These are phyloP conservation scores for Nanorana parkeri DNA, from an alignment of 2,113 vertebrate genomes.

Conservation along the genomic window DNA sequence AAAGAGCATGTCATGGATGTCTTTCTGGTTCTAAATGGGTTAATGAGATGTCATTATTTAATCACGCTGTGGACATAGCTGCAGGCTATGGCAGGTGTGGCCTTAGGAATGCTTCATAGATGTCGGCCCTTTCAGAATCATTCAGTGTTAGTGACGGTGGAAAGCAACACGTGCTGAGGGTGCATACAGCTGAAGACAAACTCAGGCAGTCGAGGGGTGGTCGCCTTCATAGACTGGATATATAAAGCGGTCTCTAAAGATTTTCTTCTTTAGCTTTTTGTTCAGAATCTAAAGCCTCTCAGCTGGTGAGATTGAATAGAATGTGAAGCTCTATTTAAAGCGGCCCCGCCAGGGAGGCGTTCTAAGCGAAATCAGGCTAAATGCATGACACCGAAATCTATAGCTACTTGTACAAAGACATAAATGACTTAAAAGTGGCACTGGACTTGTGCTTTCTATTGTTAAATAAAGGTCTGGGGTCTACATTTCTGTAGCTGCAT, in stretches of 20 bases:
- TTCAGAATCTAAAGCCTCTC: conserved; percentile 69
- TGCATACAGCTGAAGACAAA: conserved; percentile 69
- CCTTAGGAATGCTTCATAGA: conserved; percentile 64
- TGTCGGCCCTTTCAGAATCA: conserved; percentile 60
- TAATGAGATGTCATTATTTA: conserved; percentile 47
- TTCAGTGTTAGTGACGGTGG: conserved; percentile 65
- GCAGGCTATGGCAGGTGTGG: conserved; percentile 70
- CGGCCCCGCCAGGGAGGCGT: conserved; percentile 53
- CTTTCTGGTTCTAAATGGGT: conserved; percentile 29
- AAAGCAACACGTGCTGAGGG: conserved; percentile 61
- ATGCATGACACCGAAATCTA: conserved; percentile 48
- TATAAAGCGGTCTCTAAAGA: conserved; percentile 69
- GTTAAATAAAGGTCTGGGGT: conserved; percentile 8
- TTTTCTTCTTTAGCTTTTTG: conserved; percentile 61
- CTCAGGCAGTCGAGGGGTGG: conserved; percentile 67
- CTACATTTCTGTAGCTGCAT: conserved; percentile 17
- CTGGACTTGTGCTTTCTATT: conserved; percentile 31
- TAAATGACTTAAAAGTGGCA: conserved; percentile 47
- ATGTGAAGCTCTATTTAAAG: conserved; percentile 67
- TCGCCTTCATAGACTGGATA: conserved; percentile 70
- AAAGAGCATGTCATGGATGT: conserved; percentile 36
- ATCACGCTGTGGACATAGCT: conserved; percentile 41
- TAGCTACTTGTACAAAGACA: conserved; percentile 42
- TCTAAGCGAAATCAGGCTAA: conserved; percentile 21
- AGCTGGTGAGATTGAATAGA: conserved; percentile 72